Evolutionary conservation across 2,888 invertebrate species (phyloP).

Genomic region (Mechanitis messenoides): DNA sequence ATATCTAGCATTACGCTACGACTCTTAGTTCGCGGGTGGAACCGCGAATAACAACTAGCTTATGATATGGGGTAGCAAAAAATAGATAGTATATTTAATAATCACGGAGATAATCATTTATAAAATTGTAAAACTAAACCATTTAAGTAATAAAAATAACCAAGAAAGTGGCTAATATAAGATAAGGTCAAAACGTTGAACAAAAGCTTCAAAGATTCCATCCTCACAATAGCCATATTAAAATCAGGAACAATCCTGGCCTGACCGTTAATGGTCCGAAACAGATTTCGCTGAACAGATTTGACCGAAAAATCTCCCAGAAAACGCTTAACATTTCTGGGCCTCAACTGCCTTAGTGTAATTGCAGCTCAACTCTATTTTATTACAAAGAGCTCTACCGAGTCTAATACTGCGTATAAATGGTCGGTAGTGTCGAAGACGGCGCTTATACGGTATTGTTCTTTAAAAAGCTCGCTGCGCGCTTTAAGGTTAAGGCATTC

Average conservation of each 20-base stretch:
- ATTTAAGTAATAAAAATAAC: neutral
- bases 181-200: neutral
- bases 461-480: constrained; percentile 43
- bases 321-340: constrained; percentile 26
- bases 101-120: neutral
- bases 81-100: no score
- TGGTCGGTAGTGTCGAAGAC: constrained; percentile 40
- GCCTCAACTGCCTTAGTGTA: constrained; percentile 42
- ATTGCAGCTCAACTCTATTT: constrained; percentile 49
- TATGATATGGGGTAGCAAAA: no score
- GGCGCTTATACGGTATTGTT: constrained; percentile 49
- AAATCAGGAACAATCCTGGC: constrained; percentile 12
- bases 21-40: no score
- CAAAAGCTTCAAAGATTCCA: constrained; percentile 3
- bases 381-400: constrained; percentile 45
- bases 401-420: constrained; percentile 58
- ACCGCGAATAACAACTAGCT: no score
- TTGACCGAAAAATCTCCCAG: constrained; percentile 27
- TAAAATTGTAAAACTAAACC: neutral
- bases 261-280: constrained; percentile 23
- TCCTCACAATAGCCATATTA: constrained; percentile 14
- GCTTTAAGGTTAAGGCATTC: constrained; percentile 22
- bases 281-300: constrained; percentile 29
- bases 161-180: neutral
- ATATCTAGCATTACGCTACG: no score